Conservation (phyloP, 2,888 invertebrate species). For the Orthonychiurus folsomi region DNA sequence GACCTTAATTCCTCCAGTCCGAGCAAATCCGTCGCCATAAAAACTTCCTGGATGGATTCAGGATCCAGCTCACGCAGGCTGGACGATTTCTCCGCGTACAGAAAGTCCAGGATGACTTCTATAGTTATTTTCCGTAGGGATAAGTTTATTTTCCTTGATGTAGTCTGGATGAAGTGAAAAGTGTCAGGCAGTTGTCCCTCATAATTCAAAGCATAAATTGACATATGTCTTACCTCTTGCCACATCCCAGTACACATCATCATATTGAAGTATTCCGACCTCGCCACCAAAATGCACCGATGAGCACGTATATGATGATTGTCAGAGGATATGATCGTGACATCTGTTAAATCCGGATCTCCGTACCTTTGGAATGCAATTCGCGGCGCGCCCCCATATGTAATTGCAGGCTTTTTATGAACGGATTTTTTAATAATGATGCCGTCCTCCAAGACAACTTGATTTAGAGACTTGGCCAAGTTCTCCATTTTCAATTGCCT, state of each 20-base stretch:
- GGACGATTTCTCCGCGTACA: neutral
- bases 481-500: neutral
- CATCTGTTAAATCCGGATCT: neutral
- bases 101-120: neutral
- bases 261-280: neutral
- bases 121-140: neutral
- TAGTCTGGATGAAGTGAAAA: too few relatives aligned
- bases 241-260: neutral
- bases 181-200: too few relatives aligned
- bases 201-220: too few relatives aligned
- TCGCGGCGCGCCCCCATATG: too few relatives aligned
- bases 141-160: neutral
- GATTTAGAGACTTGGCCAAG: neutral
- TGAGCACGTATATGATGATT: neutral
- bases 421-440: neutral
- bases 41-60: neutral
- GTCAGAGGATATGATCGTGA: neutral
- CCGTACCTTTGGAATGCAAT: neutral
- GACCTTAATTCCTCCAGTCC: neutral
- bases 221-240: neutral
- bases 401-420: neutral
- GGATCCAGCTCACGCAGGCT: neutral
- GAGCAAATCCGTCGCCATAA: neutral
- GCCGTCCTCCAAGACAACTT: neutral
- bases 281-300: neutral